phyloP scores from a whole-genome alignment of 1,140 invertebrate species.

The Adoxophyes honmai region DNA sequence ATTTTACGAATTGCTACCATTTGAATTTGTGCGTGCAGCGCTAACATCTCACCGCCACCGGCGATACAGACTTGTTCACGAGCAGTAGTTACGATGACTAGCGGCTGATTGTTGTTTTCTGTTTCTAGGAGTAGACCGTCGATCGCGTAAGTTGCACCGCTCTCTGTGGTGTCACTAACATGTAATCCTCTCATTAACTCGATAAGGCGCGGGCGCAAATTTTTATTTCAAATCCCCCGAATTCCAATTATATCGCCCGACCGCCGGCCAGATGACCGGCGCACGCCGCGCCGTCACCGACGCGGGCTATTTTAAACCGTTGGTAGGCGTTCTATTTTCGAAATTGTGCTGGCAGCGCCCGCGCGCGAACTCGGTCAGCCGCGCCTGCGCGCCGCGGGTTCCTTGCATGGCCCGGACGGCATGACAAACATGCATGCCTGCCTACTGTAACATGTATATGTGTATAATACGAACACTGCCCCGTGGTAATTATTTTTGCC shows the following conservation, averaged over 20 bases:
- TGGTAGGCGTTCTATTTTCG: slow-evolving; percentile 60
- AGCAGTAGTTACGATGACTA: slow-evolving; percentile 53
- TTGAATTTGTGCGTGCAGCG: slow-evolving; percentile 55
- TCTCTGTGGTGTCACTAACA: slow-evolving; percentile 75
- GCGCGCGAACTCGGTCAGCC: slow-evolving; percentile 63
- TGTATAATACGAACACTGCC: slow-evolving; percentile 40
- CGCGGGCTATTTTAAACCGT: slow-evolving; percentile 51
- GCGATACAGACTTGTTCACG: not conserved
- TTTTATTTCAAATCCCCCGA: slow-evolving; percentile 29
- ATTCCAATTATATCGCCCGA: slow-evolving; percentile 39
- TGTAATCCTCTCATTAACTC: slow-evolving; percentile 63
- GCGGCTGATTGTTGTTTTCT: slow-evolving; percentile 75
- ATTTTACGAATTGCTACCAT: slow-evolving; percentile 28
- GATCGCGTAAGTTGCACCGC: slow-evolving; percentile 78
- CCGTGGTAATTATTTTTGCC: slow-evolving; percentile 35
- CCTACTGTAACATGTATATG: slow-evolving; percentile 37
- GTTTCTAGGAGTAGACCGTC: slow-evolving; percentile 79
- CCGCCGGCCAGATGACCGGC: slow-evolving; percentile 42
- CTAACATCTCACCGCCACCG: slow-evolving; percentile 62
- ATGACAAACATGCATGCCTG: slow-evolving; percentile 53
- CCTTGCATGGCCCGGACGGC: slow-evolving; percentile 49
- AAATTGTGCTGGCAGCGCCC: slow-evolving; percentile 48
- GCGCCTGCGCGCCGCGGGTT: slow-evolving; percentile 37
- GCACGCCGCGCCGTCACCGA: slow-evolving; percentile 31
- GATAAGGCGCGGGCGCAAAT: slow-evolving; percentile 52